Evolutionary conservation across 1,140 invertebrate species (phyloP).

Genomic region (Panulirus ornatus): DNA sequence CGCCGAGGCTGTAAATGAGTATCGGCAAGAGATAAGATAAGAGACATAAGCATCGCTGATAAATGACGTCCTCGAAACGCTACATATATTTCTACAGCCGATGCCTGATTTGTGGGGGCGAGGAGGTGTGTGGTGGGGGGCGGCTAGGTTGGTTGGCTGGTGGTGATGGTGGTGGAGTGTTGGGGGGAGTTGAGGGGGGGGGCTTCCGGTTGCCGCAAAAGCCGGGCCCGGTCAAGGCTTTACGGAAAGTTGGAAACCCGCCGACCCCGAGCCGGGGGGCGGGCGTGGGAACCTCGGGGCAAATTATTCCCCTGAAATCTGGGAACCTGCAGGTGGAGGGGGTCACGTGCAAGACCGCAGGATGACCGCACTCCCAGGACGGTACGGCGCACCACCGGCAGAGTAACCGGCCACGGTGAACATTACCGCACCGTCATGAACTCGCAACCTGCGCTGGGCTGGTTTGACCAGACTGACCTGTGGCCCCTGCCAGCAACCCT

Average conservation of each 20-base stretch:
- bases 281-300: conserved; percentile 45
- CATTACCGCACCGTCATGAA: conserved; percentile 47
- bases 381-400: conserved; percentile 14
- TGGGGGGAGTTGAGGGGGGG: too few relatives aligned
- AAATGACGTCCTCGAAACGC: too few relatives aligned
- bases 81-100: background rate
- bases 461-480: conserved; percentile 37
- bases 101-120: conserved; percentile 13
- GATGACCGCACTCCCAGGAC: conserved; percentile 51
- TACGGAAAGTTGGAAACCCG: conserved; percentile 71
- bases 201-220: conserved; percentile 61
- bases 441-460: background rate
- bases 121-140: too few relatives aligned
- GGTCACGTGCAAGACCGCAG: conserved; percentile 62
- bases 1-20: too few relatives aligned
- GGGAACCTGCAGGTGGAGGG: conserved; percentile 63
- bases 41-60: too few relatives aligned
- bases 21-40: too few relatives aligned
- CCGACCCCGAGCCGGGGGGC: conserved; percentile 53
- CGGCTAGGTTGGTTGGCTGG: too few relatives aligned
- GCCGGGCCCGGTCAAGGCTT: conserved; percentile 65
- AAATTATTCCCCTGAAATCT: conserved; percentile 57
- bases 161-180: too few relatives aligned
- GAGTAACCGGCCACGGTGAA: conserved; percentile 22
- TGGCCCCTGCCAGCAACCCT: conserved; percentile 24